Evolutionary conservation across 1,140 invertebrate genomes (phyloP).

Genomic region (Diachasmimorpha longicaudata): DNA sequence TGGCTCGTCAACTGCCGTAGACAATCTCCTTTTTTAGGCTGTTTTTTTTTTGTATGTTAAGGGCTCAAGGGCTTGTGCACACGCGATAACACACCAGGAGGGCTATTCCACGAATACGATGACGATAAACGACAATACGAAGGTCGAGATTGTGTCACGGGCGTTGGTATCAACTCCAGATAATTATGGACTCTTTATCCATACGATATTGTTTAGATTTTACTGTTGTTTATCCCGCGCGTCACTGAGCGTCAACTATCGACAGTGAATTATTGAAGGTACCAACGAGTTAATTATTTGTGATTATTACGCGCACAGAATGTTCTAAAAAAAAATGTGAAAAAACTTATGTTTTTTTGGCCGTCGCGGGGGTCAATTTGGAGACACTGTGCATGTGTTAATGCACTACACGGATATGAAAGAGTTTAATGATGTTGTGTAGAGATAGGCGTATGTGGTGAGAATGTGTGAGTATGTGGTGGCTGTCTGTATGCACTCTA

Average conservation of each 20-base stretch:
- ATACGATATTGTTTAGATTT: no score
- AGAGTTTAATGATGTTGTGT: not conserved
- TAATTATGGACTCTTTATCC: no score
- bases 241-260: no score
- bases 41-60: not conserved
- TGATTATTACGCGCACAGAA: no score
- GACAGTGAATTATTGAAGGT: no score
- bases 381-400: not conserved
- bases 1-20: not conserved
- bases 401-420: not conserved
- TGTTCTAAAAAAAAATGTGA: no score
- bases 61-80: no score
- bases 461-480: not conserved
- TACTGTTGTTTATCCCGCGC: no score
- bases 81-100: no score
- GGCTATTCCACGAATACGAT: slow-evolving; percentile 5
- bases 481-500: not conserved
- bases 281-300: no score
- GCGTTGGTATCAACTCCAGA: not conserved
- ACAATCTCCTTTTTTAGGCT: not conserved
- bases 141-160: not conserved
- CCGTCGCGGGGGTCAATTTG: not conserved
- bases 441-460: not conserved
- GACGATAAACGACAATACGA: not conserved
- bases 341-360: not conserved